Evolutionary conservation across 2,888 invertebrate species (phyloP).

Genomic region (Cetonia aurata): DNA sequence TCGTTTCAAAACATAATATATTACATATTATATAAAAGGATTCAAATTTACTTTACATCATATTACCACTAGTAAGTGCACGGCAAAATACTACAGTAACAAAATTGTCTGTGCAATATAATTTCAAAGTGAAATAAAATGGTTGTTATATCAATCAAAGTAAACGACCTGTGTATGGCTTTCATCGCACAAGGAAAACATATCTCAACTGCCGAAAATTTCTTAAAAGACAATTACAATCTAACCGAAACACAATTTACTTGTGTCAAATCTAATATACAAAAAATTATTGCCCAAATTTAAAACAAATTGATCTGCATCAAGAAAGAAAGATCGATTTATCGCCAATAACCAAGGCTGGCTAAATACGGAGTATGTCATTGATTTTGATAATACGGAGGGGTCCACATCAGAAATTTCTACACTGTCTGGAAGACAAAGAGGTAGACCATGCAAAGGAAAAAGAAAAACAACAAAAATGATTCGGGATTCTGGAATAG

Average conservation of each 20-base stretch:
- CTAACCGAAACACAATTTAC: not conserved
- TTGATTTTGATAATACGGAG: conserved; percentile 3
- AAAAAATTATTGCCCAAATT: conserved; percentile 3
- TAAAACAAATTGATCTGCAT: not conserved
- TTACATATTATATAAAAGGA: too few relatives aligned
- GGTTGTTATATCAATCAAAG: too few relatives aligned
- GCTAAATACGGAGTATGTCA: conserved; percentile 4
- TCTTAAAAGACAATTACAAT: not conserved
- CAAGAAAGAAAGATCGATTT: not conserved
- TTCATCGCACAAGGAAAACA: conserved; percentile 1
- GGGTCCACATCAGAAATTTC: not conserved
- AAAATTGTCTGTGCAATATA: too few relatives aligned
- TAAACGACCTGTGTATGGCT: too few relatives aligned
- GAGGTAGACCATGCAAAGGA: not conserved
- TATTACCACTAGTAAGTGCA: too few relatives aligned
- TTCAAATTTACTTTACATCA: too few relatives aligned
- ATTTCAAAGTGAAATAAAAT: too few relatives aligned
- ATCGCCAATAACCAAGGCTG: not conserved
- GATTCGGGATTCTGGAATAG: conserved; percentile 4
- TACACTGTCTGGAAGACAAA: too few relatives aligned
- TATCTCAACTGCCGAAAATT: conserved; percentile 3
- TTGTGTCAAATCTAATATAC: too few relatives aligned
- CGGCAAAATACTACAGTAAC: too few relatives aligned
- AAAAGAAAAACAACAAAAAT: conserved; percentile 4
- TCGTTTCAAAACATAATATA: conserved; percentile 10